phyloP scores from a whole-genome alignment of 1,140 invertebrate species.

The Bombus huntii region DNA sequence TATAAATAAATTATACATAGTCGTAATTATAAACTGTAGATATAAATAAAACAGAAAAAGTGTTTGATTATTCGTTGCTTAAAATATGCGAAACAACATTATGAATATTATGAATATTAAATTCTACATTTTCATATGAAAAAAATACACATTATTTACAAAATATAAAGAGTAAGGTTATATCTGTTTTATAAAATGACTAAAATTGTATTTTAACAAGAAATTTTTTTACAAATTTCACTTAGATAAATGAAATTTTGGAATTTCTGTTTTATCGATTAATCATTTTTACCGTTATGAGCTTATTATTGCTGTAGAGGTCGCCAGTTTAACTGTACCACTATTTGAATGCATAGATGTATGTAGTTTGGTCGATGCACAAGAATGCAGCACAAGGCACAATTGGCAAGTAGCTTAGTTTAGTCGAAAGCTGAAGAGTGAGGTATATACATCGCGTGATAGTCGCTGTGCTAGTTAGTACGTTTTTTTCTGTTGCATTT shows the following conservation, averaged over 20 bases:
- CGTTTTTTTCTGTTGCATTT: neutral
- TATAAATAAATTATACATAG: no score
- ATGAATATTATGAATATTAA: neutral
- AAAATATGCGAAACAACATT: neutral
- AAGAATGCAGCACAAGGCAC: neutral
- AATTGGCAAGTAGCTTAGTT: constrained; percentile 11
- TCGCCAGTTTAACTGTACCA: neutral
- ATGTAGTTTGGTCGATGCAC: neutral
- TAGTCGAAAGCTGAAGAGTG: neutral
- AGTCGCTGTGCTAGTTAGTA: neutral
- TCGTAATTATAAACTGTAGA: neutral
- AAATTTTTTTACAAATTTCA: neutral
- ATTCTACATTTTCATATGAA: neutral
- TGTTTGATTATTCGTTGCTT: neutral
- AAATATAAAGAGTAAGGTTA: neutral
- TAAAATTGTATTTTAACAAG: neutral
- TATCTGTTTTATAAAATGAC: neutral
- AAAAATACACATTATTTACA: neutral
- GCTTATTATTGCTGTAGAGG: neutral
- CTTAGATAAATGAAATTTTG: neutral
- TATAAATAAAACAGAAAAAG: neutral
- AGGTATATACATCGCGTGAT: neutral
- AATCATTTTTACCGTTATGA: neutral
- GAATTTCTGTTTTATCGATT: constrained; percentile 18
- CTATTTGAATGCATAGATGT: neutral